Base-by-base conservation (phyloP, 2,113 vertebrate genomes). In the Tyto alba region DNA sequence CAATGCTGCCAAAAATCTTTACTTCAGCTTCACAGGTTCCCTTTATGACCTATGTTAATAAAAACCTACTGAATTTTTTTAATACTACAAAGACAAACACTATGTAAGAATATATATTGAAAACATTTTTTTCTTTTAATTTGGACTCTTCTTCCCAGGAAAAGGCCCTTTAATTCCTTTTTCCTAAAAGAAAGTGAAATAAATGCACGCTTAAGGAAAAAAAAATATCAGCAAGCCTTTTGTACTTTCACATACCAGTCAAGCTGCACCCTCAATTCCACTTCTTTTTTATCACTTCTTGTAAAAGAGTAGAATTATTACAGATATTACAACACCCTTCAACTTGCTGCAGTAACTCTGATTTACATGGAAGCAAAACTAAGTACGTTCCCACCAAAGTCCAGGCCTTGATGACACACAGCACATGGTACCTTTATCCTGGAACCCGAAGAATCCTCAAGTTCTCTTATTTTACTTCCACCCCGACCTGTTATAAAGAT, bases 401-500 rank as follows among this genome's bases (percentile, higher is more conserved):
- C 38, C 14, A 13, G 22, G 26, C 27, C 41, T 40, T 13, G n/a
- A 47, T 32, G 30, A 84, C 22, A 73, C 8, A 53, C 15, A 67
- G n/a, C 21, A 45, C 30, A 13, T 84, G 78, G 94, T 98, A 98
- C 99, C 98, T 99, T 98, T 97, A 99, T 99, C 97, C 97, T 98
- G 25, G 99, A 98, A 82, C 98, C 98, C 0, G 98, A 98, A 62
- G 79, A 97, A 85, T 98, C 98, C 89, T 99, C 98, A 57, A 99
- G 98, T 85, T 99, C 98, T 94, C 98, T 98, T 74, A 99, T 99
- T 98, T 98, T 99, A 82, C 97, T 89, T 86, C 99, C 99, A 40
- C 99, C 99, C 3, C 98, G 98, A 97, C 99, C 99, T 99, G 96
- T 97, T 96, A 72, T 9, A 52, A 94, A 94, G 73, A 96, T 4